phyloP scores from a whole-genome alignment of 2,113 vertebrate species.

The Aegithalos caudatus region DNA sequence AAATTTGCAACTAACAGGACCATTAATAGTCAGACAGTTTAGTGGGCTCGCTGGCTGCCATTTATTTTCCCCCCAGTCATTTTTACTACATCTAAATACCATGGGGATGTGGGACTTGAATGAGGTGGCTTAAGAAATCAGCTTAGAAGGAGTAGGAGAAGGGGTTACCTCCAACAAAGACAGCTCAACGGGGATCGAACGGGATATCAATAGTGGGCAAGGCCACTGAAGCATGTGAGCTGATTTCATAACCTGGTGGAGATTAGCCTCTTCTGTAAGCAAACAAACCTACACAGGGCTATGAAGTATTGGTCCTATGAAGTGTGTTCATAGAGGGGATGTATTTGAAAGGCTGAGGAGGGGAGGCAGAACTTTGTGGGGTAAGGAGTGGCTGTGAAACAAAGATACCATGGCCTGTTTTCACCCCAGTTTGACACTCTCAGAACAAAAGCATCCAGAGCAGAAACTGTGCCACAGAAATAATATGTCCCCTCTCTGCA shows the following conservation, averaged over 20 bases:
- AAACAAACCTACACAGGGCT: not conserved
- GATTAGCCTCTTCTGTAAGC: not conserved
- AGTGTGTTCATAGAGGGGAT: not conserved
- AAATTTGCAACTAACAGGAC: slow-evolving; percentile 47
- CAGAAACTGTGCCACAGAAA: not conserved
- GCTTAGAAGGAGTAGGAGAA: not conserved
- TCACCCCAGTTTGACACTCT: not conserved
- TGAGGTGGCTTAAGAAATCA: slow-evolving; percentile 33
- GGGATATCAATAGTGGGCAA: not conserved
- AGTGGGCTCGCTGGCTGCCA: not conserved
- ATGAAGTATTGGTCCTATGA: not conserved
- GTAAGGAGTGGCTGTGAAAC: not conserved
- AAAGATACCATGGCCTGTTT: not conserved
- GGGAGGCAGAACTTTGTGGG: not conserved
- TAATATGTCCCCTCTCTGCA: not conserved
- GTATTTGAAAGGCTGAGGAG: not conserved
- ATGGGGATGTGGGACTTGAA: not conserved
- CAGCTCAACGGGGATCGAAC: not conserved
- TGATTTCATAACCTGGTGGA: slow-evolving; percentile 33
- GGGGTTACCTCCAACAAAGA: slow-evolving; percentile 37
- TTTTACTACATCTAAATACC: slow-evolving; percentile 34
- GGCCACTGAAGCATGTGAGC: slow-evolving; percentile 25
- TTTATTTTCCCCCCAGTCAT: slow-evolving; percentile 7
- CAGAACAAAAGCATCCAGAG: not conserved
- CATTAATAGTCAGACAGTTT: slow-evolving; percentile 49